These are phyloP conservation scores for Reticulitermes lucifugus DNA, from an alignment of 2,888 invertebrate species.

Conservation along the genomic window DNA sequence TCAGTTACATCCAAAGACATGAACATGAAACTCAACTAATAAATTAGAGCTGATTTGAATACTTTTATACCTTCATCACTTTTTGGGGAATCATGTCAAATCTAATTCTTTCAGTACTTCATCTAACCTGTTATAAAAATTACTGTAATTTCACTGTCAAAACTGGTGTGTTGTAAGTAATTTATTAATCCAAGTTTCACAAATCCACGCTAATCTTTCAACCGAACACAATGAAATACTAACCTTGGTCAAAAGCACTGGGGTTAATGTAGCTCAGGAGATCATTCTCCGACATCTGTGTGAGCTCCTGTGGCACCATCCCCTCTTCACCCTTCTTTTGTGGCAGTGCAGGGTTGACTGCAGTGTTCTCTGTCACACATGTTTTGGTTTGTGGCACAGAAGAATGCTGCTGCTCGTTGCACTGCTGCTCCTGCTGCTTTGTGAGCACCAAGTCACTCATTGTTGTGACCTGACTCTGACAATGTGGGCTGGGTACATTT, in stretches of 20 bases:
- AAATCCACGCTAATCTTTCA: not conserved
- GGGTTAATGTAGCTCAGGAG: conserved; percentile 90
- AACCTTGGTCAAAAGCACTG: conserved; percentile 81
- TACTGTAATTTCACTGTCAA: not conserved
- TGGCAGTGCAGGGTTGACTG: not conserved
- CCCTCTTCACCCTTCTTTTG: conserved; percentile 64
- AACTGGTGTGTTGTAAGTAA: not conserved
- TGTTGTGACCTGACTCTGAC: not conserved
- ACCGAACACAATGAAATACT: conserved; percentile 24
- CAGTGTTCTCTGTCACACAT: not conserved
- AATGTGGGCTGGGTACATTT: not conserved
- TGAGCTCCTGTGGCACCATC: conserved; percentile 79
- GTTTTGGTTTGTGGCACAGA: not conserved
- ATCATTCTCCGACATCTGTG: conserved; percentile 89
- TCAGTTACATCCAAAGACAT: too few species aligned
- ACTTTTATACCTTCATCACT: too few species aligned
- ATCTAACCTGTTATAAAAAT: too few species aligned
- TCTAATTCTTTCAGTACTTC: too few species aligned
- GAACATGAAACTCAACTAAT: too few species aligned
- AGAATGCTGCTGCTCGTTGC: not conserved
- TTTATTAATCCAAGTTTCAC: not conserved
- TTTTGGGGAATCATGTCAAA: too few species aligned
- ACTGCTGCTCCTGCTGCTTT: not conserved
- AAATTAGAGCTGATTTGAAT: too few species aligned
- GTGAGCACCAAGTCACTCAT: not conserved